Percentiles rank a stretch among this genome's conserved stretches.
Conservation (phyloP, 2,113 vertebrate genomes). For the Perccottus glenii region DNA sequence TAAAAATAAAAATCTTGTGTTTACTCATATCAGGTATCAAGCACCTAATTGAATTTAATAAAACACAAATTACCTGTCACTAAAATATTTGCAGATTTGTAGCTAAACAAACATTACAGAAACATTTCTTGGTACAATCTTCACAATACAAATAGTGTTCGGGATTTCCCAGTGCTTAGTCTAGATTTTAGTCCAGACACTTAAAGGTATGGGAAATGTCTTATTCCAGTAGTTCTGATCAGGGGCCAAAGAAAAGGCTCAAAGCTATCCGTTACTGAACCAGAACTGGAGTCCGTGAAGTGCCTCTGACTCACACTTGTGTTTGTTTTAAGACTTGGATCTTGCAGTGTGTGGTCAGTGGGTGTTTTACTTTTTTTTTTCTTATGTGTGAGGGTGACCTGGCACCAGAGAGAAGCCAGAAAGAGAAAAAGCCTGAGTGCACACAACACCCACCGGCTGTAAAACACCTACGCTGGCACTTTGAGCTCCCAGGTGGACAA, state of each 20-base stretch:
- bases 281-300: conserved; percentile 7
- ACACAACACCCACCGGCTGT: conserved; percentile 37
- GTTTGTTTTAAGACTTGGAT: conserved; percentile 36
- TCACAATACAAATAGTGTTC: neutral
- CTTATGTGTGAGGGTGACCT: conserved; percentile 52
- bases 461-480: conserved; percentile 61
- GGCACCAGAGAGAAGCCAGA: conserved; percentile 32
- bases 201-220: conserved; percentile 19
- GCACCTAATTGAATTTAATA: neutral
- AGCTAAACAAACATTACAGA: neutral
- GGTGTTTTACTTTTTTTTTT: conserved; percentile 14
- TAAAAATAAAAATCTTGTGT: neutral
- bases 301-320: conserved; percentile 30
- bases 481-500: conserved; percentile 58
- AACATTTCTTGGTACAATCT: neutral
- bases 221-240: conserved; percentile 44
- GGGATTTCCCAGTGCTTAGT: conserved; percentile 1
- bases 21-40: neutral
- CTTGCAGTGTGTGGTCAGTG: conserved; percentile 44
- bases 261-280: conserved; percentile 1
- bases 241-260: conserved; percentile 44
- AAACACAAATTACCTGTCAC: conserved; percentile 2
- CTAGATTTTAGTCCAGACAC: conserved; percentile 16
- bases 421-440: conserved; percentile 13
- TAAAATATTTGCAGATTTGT: neutral